Conservation (phyloP, 2,888 invertebrate genomes). For the Prionchulus punctatus region DNA sequence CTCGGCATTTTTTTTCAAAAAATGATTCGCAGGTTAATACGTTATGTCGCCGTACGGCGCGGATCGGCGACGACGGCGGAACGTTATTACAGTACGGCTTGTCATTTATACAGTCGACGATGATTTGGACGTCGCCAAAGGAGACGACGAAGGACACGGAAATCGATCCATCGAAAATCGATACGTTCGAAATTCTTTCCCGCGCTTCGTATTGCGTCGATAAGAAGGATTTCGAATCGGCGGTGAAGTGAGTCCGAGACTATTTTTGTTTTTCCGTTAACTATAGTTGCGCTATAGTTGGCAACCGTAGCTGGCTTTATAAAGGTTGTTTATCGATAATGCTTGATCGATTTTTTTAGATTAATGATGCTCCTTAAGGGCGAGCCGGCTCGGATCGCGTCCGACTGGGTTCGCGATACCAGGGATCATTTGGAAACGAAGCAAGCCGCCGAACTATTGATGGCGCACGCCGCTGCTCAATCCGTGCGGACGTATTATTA, state of each 20-base stretch:
- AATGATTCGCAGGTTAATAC: conserved; percentile 41
- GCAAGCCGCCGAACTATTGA: conserved; percentile 70
- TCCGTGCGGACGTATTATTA: conserved; percentile 27
- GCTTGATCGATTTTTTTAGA: too few relatives aligned
- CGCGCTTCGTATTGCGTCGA: conserved; percentile 77
- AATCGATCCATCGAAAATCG: conserved; percentile 38
- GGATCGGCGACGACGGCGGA: conserved; percentile 73
- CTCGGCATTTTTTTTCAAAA: too few relatives aligned
- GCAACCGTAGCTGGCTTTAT: not conserved
- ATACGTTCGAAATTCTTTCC: conserved; percentile 72
- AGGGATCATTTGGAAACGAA: conserved; percentile 65
- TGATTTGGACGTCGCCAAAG: conserved; percentile 39
- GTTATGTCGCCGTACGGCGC: conserved; percentile 62
- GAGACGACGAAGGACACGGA: conserved; percentile 8
- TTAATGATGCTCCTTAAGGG: conserved; percentile 59
- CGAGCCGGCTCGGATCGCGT: conserved; percentile 65
- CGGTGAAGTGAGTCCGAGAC: conserved; percentile 72
- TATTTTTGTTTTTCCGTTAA: too few relatives aligned
- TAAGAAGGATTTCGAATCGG: conserved; percentile 65
- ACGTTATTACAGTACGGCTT: conserved; percentile 53
- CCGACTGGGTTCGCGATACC: conserved; percentile 70
- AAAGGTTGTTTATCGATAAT: too few relatives aligned
- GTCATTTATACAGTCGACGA: conserved; percentile 67
- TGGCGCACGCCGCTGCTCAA: conserved; percentile 70
- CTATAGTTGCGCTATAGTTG: not conserved